phyloP scores from a whole-genome alignment of 1,140 invertebrate genomes.

The Cecropterus lyciades region DNA sequence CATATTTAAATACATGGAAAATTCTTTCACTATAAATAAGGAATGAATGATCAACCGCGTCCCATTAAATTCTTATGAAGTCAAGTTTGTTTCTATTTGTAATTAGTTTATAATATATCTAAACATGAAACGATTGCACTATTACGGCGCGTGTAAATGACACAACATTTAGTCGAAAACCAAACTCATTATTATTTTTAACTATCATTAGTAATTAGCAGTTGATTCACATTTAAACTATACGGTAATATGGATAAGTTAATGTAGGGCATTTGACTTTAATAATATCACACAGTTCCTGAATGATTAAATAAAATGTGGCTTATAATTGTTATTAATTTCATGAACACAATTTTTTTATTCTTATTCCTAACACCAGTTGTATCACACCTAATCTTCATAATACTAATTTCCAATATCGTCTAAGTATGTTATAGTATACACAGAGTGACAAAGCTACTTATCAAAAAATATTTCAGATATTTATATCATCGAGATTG shows the following conservation, averaged over 20 bases:
- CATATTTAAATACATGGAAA: slow-evolving; percentile 63
- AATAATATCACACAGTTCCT: too few relatives aligned
- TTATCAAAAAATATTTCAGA: too few relatives aligned
- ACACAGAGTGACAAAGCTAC: too few relatives aligned
- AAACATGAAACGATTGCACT: slow-evolving; percentile 20
- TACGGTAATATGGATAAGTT: not conserved
- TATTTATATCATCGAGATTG: too few relatives aligned
- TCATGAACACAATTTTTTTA: too few relatives aligned
- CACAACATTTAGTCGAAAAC: slow-evolving; percentile 11
- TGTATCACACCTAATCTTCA: too few relatives aligned
- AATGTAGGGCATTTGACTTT: too few relatives aligned
- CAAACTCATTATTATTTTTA: not conserved
- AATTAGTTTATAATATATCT: slow-evolving; percentile 14
- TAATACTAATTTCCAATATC: too few relatives aligned
- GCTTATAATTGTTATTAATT: too few relatives aligned
- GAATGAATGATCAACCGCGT: slow-evolving; percentile 52
- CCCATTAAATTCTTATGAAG: slow-evolving; percentile 32
- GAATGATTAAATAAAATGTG: too few relatives aligned
- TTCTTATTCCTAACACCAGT: too few relatives aligned
- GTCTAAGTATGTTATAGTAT: too few relatives aligned
- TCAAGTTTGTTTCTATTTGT: slow-evolving; percentile 20
- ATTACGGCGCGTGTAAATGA: slow-evolving; percentile 35
- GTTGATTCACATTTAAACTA: not conserved
- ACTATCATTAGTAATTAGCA: not conserved
- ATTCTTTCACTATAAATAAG: slow-evolving; percentile 51